Evolutionary conservation across 2,113 vertebrate species (phyloP).

Genomic region (Phalacrocorax pelagicus): DNA sequence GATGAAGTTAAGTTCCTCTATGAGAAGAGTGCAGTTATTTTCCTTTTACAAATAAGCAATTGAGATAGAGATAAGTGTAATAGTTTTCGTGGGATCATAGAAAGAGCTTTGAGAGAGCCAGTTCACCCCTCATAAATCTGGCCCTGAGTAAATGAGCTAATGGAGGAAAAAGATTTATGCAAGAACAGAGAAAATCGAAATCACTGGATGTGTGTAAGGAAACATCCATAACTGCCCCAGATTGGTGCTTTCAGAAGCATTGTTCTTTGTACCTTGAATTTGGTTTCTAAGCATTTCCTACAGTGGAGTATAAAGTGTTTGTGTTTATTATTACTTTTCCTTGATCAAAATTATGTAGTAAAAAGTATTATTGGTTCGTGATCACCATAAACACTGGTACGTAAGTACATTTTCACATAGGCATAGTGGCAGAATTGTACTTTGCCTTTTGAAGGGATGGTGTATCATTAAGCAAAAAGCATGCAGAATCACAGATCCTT

Average conservation of each 20-base stretch:
- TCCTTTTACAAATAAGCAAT: conserved; percentile 26
- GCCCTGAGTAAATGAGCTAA: background rate
- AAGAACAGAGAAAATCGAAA: background rate
- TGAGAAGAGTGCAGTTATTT: background rate
- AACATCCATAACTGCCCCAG: background rate
- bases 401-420: background rate
- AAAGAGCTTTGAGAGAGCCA: background rate
- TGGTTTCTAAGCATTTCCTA: background rate
- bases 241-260: background rate
- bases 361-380: background rate
- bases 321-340: background rate
- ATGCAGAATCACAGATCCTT: background rate
- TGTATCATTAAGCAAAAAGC: background rate
- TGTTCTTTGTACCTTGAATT: background rate
- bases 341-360: background rate
- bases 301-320: background rate
- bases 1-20: background rate
- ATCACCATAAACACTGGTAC: background rate
- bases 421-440: background rate
- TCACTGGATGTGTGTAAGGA: background rate
- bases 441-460: background rate
- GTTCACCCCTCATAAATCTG: background rate
- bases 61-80: background rate
- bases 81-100: background rate
- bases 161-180: background rate